Evolutionary conservation across 1,140 invertebrate genomes (phyloP).

Genomic region (Macrobrachium nipponense): DNA sequence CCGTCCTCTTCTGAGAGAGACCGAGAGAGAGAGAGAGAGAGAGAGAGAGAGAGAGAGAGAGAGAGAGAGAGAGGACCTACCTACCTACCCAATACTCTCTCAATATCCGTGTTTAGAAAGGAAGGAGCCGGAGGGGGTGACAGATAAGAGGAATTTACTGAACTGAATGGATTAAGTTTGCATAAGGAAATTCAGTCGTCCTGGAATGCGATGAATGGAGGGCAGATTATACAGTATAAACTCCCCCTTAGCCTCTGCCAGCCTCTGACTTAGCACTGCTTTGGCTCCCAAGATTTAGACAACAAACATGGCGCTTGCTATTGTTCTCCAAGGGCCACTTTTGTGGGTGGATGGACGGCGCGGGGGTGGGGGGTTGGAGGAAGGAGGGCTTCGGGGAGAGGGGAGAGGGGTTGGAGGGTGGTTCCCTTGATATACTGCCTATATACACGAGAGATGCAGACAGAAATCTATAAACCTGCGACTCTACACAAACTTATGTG

Average conservation of each 20-base stretch:
- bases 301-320: slow-evolving; percentile 44
- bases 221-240: slow-evolving; percentile 59
- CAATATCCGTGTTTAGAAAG: slow-evolving; percentile 54
- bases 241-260: slow-evolving; percentile 15
- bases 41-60: slow-evolving; percentile 10
- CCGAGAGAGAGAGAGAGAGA: neutral
- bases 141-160: slow-evolving; percentile 61
- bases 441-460: too few relatives aligned
- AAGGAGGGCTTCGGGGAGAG: neutral
- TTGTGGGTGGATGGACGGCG: neutral
- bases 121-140: slow-evolving; percentile 48
- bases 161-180: slow-evolving; percentile 61
- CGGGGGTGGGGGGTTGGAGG: neutral
- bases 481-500: too few relatives aligned
- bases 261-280: slow-evolving; percentile 54
- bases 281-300: slow-evolving; percentile 54
- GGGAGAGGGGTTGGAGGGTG: too few relatives aligned
- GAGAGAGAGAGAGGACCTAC: slow-evolving; percentile 5
- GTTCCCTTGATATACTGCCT: neutral
- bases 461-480: too few relatives aligned
- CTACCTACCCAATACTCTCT: slow-evolving; percentile 43
- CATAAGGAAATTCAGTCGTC: slow-evolving; percentile 59
- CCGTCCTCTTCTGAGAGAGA: neutral
- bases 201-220: slow-evolving; percentile 47
- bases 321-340: neutral